Conservation (phyloP, 2,888 invertebrate genomes). For the Entomobrya proxima region DNA sequence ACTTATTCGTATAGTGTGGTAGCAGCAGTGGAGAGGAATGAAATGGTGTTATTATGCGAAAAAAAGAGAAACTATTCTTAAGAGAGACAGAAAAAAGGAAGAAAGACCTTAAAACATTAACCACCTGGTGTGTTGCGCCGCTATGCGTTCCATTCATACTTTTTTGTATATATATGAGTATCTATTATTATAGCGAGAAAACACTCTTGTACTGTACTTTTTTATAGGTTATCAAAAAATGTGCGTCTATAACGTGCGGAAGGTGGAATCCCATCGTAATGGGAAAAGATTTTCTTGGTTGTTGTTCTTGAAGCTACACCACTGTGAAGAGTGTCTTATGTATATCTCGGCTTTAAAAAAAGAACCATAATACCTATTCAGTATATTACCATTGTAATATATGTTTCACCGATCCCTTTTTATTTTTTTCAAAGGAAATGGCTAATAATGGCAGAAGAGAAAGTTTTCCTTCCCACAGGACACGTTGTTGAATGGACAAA, state of each 20-base stretch:
- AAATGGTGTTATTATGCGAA: slow-evolving; percentile 43
- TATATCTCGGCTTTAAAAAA: neutral
- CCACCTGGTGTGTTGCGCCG: slow-evolving; percentile 50
- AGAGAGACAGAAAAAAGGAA: slow-evolving; percentile 18
- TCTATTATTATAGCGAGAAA: neutral
- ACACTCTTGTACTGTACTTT: neutral
- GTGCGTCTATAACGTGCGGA: neutral
- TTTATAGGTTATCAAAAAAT: neutral
- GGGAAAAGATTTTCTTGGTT: slow-evolving; percentile 34
- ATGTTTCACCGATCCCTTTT: slow-evolving; percentile 19
- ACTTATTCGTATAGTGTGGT: neutral
- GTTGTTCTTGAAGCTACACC: neutral
- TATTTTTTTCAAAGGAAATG: slow-evolving; percentile 42
- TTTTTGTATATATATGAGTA: neutral
- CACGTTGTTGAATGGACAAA: neutral
- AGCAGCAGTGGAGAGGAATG: slow-evolving; percentile 8
- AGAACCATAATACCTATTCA: neutral
- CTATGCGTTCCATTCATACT: slow-evolving; percentile 26
- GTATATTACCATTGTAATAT: neutral
- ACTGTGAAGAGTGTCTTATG: neutral
- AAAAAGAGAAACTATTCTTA: slow-evolving; percentile 37
- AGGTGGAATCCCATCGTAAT: slow-evolving; percentile 29
- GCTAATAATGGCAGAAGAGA: slow-evolving; percentile 47
- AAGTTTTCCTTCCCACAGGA: slow-evolving; percentile 37
- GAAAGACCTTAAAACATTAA: slow-evolving; percentile 48